Conservation (phyloP, 2,797 vertebrate genomes). For the Semotilus atromaculatus region DNA sequence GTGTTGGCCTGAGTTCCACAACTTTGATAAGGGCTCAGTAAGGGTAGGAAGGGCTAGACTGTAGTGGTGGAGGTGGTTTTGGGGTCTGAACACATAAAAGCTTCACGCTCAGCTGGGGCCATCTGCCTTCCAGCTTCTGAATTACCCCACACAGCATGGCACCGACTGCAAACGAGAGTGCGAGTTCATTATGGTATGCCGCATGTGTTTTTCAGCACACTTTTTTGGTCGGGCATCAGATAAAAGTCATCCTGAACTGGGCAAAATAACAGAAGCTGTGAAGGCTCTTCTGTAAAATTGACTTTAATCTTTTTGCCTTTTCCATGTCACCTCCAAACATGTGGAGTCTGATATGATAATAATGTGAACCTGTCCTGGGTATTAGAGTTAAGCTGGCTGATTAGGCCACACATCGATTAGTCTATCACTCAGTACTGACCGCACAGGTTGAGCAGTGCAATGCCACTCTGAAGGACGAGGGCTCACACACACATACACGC, state of each 20-base stretch:
- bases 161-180: slow-evolving; percentile 49
- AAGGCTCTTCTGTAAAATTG: slow-evolving; percentile 71
- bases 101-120: slow-evolving; percentile 49
- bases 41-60: slow-evolving; percentile 46
- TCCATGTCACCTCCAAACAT: slow-evolving; percentile 78
- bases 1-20: slow-evolving; percentile 63
- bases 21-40: slow-evolving; percentile 63
- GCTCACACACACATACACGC: slow-evolving; percentile 15
- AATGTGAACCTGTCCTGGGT: slow-evolving; percentile 81
- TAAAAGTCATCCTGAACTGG: slow-evolving; percentile 59
- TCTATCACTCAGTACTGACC: slow-evolving; percentile 75
- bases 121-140: slow-evolving; percentile 51
- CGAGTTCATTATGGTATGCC: slow-evolving; percentile 48
- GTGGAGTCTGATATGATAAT: slow-evolving; percentile 82
- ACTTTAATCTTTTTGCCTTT: slow-evolving; percentile 75
- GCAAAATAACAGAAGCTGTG: slow-evolving; percentile 68
- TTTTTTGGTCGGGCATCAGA: slow-evolving; percentile 53
- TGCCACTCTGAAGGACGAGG: slow-evolving; percentile 52
- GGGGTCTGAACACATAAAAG: slow-evolving; percentile 53
- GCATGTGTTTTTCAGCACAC: slow-evolving; percentile 48
- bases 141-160: slow-evolving; percentile 53
- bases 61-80: slow-evolving; percentile 54
- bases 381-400: slow-evolving; percentile 84
- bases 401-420: slow-evolving; percentile 81
- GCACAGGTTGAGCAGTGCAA: slow-evolving; percentile 56